Evolutionary conservation across 1,140 invertebrate genomes (phyloP), one percentile per base, ranked within the genome.

Genomic region (Ceratitis capitata): DNA sequence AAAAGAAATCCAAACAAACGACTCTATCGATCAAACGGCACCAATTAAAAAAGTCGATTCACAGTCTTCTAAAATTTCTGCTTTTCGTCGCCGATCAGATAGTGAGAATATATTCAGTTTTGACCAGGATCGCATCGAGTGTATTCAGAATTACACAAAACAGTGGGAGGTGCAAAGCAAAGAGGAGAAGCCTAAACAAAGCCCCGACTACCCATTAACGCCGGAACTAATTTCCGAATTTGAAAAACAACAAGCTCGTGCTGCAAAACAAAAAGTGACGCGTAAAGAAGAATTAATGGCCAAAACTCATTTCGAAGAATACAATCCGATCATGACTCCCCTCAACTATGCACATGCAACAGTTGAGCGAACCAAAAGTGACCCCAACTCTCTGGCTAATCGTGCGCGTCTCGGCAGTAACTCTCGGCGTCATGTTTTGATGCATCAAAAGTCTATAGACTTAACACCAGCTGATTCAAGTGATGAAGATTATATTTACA

Each of bases 391-490:
- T 49, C 91, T 95, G 83, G 94, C 95, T 0, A 94, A 95, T 87
- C 93, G 95, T 78, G 94, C 95, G 83, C 93, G 95, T 61, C 92
- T 96, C 85, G 95, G 94, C 84, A 95, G 95, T 32, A 95, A 94
- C 88, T 95, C 94, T 12, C 93, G 95, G 42, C 93, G 96, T 2
- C 94, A 96, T 89, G 94, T 96, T 51, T 91, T 97, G n/a, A 96
- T 96, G 94, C 96, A 97, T 91, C 96, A 97, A 87, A 97, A 97
- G 89, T 97, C 96, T 0, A 96, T 97, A 86, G 96, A 97, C 89
- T 92, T 97, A 7, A 96, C 96, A 12, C 96, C 96, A 1, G 95
- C 96, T 0, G 96, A 96, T 91, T 96, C 95, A 0, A 96, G 95
- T 42, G 96, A 96, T 88, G 96, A 96, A 90, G 95, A 96, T 88